phyloP scores from a whole-genome alignment of 1,140 invertebrate genomes.

The Nebria ingens region DNA sequence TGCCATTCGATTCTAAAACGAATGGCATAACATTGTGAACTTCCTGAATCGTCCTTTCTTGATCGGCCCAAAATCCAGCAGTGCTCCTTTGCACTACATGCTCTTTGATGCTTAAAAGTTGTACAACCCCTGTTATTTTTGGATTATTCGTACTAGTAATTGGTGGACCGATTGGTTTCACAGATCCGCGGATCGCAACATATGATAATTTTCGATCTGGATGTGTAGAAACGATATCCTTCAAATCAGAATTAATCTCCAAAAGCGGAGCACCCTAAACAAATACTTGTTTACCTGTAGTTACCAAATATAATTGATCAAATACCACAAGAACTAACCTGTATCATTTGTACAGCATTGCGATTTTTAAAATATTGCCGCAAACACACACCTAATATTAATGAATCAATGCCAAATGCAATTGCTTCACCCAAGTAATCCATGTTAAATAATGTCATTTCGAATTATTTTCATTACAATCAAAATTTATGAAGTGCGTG shows the following conservation, averaged over 20 bases:
- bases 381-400: slow-evolving; percentile 58
- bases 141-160: slow-evolving; percentile 57
- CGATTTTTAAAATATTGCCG: slow-evolving; percentile 60
- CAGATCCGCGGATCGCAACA: slow-evolving; percentile 57
- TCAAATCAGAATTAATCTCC: slow-evolving; percentile 50
- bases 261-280: slow-evolving; percentile 53
- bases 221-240: slow-evolving; percentile 44
- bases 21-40: slow-evolving; percentile 65
- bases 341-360: slow-evolving; percentile 50
- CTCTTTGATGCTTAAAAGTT: slow-evolving; percentile 59
- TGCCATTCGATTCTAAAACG: slow-evolving; percentile 47
- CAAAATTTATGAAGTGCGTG: too few species aligned
- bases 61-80: slow-evolving; percentile 69
- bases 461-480: too few species aligned
- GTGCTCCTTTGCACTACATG: slow-evolving; percentile 63
- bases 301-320: slow-evolving; percentile 15
- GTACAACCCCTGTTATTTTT: slow-evolving; percentile 59
- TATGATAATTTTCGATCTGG: slow-evolving; percentile 54
- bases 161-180: slow-evolving; percentile 60
- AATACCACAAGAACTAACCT: slow-evolving; percentile 39
- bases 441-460: slow-evolving; percentile 30
- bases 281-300: too few species aligned
- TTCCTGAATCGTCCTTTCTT: slow-evolving; percentile 60
- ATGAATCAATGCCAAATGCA: slow-evolving; percentile 56
- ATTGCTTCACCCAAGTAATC: slow-evolving; percentile 52